Percentiles rank a stretch among this genome's conserved stretches.
phyloP scores from a whole-genome alignment of 2,797 vertebrate species.

The Myotis myotis region DNA sequence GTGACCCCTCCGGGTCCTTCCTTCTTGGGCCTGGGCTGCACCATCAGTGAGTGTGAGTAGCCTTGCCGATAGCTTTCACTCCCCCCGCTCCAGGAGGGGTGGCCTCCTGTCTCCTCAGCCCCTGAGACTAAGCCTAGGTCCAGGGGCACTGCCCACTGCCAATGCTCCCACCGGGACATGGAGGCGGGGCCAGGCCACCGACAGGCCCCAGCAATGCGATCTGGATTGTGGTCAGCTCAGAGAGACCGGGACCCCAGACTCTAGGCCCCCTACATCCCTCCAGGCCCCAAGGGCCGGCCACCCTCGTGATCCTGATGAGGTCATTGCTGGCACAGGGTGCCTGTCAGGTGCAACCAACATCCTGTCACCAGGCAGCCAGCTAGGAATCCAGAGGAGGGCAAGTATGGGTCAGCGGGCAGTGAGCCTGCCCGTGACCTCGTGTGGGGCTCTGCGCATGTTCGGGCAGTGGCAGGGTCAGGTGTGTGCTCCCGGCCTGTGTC shows the following conservation, averaged over 20 bases:
- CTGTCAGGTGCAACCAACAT: neutral
- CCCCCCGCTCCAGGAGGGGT: neutral
- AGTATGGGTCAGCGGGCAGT: neutral
- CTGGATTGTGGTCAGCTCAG: fast-evolving
- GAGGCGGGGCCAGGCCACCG: neutral
- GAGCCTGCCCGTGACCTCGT: neutral
- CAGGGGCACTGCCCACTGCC: neutral
- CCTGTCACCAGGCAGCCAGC: neutral
- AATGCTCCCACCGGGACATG: neutral
- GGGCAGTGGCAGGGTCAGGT: neutral
- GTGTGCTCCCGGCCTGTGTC: neutral
- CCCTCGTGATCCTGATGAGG: conserved; percentile 48
- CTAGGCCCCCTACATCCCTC: neutral
- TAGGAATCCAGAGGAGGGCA: neutral
- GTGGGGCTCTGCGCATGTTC: neutral
- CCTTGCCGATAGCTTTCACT: neutral
- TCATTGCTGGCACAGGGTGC: conserved; percentile 53
- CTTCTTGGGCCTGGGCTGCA: neutral
- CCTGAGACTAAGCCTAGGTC: neutral
- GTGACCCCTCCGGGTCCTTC: neutral
- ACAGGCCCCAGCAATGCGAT: neutral
- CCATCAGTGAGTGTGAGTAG: too few relatives aligned
- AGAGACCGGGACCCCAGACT: neutral
- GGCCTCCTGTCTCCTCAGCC: neutral
- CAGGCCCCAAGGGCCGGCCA: neutral